phyloP scores from a whole-genome alignment of 1,140 invertebrate species.

The Drosophila nebulosa region DNA sequence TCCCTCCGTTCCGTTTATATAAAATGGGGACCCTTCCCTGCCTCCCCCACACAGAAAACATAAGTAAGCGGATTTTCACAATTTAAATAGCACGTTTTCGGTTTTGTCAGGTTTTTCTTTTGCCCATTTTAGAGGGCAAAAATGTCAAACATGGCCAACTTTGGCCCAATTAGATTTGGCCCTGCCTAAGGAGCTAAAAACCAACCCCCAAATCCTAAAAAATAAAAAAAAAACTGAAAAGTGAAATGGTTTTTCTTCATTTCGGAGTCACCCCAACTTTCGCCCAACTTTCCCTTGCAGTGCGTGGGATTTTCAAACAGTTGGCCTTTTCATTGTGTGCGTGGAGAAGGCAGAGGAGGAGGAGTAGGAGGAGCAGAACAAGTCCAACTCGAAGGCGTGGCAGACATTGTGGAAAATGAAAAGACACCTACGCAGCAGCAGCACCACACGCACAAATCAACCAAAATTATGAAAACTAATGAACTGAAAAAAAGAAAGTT shows the following conservation, averaged over 20 bases:
- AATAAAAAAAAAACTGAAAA: constrained; percentile 29
- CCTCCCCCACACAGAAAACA: no score
- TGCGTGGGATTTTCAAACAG: constrained; percentile 67
- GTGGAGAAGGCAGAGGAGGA: background rate
- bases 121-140: constrained; percentile 49
- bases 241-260: constrained; percentile 13
- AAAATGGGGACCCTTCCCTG: constrained; percentile 19
- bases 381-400: no score
- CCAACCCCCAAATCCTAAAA: constrained; percentile 2
- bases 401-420: background rate
- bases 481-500: constrained; percentile 48
- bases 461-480: constrained; percentile 64
- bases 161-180: constrained; percentile 62
- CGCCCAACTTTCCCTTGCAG: background rate
- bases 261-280: constrained; percentile 2
- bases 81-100: constrained; percentile 67
- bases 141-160: constrained; percentile 58
- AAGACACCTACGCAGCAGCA: constrained; percentile 17
- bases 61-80: constrained; percentile 66
- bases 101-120: constrained; percentile 15
- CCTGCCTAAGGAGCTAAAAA: background rate
- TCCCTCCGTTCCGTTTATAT: constrained; percentile 2
- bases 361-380: no score
- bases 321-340: constrained; percentile 20
- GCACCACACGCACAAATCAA: constrained; percentile 27